These are phyloP conservation scores for Lethrus apterus DNA, from an alignment of 1,140 invertebrate species.

Conservation along the genomic window DNA sequence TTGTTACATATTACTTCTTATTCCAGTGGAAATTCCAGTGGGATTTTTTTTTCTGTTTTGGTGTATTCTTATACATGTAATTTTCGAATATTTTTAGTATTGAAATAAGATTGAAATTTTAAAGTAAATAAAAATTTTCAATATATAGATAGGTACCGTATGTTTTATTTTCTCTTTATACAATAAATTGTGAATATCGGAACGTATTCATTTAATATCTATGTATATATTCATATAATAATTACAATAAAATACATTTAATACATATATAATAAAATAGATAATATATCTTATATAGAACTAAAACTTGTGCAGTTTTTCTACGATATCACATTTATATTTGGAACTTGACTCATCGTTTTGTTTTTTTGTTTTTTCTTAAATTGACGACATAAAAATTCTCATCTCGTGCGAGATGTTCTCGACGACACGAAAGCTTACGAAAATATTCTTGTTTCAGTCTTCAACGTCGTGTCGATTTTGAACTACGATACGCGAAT, in stretches of 20 bases:
- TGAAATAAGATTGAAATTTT: slow-evolving; percentile 1
- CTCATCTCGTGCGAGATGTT: no score
- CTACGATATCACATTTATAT: slow-evolving; percentile 38
- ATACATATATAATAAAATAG: slow-evolving; percentile 38
- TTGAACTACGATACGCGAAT: no score
- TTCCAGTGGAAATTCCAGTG: no score
- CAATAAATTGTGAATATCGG: slow-evolving; percentile 8
- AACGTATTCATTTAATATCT: slow-evolving; percentile 12
- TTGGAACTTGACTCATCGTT: slow-evolving; percentile 28
- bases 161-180: slow-evolving; percentile 18
- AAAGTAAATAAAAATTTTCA: no score
- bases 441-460: no score
- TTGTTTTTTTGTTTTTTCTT: not conserved
- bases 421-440: no score
- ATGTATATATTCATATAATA: slow-evolving; percentile 9
- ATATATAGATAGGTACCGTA: slow-evolving; percentile 15
- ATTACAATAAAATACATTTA: slow-evolving; percentile 35
- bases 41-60: not conserved
- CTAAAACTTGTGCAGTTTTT: slow-evolving; percentile 34
- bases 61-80: not conserved
- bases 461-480: no score
- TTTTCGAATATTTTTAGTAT: not conserved
- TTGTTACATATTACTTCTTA: no score
- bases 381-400: slow-evolving; percentile 1
- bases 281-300: slow-evolving; percentile 29